These are phyloP conservation scores for Hippocampus guttulatus DNA, from an alignment of 2,113 vertebrate genomes.

Conservation along the genomic window DNA sequence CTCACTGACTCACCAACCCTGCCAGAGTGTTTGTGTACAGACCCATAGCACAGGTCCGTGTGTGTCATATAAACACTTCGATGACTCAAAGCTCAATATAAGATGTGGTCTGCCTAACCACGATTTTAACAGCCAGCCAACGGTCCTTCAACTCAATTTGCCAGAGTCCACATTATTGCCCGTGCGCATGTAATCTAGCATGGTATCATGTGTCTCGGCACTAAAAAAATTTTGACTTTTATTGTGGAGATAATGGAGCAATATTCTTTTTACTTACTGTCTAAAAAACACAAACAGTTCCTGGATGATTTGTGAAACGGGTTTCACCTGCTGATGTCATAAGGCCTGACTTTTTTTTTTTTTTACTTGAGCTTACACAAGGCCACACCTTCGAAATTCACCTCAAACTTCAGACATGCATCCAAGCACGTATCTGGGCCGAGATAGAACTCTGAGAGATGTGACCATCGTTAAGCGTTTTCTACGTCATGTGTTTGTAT, in stretches of 20 bases:
- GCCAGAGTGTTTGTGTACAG: conserved; percentile 17
- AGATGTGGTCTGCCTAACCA: conserved; percentile 17
- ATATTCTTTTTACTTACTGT: conserved; percentile 14
- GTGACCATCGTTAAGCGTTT: background rate
- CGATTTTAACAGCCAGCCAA: conserved; percentile 31
- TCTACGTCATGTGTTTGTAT: no score
- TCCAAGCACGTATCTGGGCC: background rate
- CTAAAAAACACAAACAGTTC: conserved; percentile 47
- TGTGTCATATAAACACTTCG: conserved; percentile 43
- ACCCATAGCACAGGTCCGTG: conserved; percentile 6
- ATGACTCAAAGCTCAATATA: conserved; percentile 52
- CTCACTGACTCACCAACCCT: conserved; percentile 60
- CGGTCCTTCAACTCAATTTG: background rate
- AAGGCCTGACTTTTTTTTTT: conserved; percentile 34
- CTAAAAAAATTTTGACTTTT: background rate
- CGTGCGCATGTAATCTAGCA: background rate
- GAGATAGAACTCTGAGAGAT: background rate
- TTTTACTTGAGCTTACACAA: conserved; percentile 33
- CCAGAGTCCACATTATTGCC: background rate
- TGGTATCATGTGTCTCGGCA: background rate
- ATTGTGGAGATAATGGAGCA: conserved; percentile 14
- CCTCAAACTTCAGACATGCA: conserved; percentile 14
- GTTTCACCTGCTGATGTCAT: conserved; percentile 67
- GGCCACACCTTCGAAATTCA: conserved; percentile 41
- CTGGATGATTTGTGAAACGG: conserved; percentile 53